Conservation (phyloP, 2,113 vertebrate genomes). For the Crotalus tigris region DNA sequence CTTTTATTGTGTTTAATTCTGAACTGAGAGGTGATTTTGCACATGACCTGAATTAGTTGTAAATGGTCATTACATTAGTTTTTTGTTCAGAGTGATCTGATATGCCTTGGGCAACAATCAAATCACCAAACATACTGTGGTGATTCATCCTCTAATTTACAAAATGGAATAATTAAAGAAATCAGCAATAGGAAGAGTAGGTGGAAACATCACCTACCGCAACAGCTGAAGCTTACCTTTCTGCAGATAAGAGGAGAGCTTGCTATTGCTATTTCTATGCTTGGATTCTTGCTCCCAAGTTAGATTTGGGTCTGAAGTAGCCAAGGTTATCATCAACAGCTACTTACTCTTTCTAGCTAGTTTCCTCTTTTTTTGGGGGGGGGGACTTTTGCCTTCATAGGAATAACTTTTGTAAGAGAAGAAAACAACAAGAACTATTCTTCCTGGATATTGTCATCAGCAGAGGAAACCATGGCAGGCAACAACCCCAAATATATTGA, state of each 20-base stretch:
- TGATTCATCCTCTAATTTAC: background rate
- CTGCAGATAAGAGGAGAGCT: background rate
- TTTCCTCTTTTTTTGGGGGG: background rate
- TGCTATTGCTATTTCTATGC: background rate
- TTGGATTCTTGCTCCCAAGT: background rate
- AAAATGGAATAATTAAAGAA: background rate
- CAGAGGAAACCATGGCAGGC: background rate
- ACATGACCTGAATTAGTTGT: background rate
- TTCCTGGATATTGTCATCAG: background rate
- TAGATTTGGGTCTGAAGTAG: background rate
- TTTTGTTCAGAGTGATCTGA: background rate
- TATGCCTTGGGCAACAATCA: background rate
- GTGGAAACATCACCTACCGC: background rate
- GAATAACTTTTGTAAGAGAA: background rate
- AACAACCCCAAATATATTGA: background rate
- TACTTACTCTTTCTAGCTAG: background rate
- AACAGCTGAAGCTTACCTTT: background rate
- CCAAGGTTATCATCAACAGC: background rate
- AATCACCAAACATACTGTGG: background rate
- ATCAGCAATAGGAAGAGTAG: background rate
- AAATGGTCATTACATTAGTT: background rate
- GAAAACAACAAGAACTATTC: background rate
- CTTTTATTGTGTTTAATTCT: background rate
- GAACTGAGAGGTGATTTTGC: background rate
- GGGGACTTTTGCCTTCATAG: background rate